Evolutionary conservation across 2,888 invertebrate species (phyloP), one percentile per base, ranked within the genome.

Genomic region (Leptopilina drosophilae): DNA sequence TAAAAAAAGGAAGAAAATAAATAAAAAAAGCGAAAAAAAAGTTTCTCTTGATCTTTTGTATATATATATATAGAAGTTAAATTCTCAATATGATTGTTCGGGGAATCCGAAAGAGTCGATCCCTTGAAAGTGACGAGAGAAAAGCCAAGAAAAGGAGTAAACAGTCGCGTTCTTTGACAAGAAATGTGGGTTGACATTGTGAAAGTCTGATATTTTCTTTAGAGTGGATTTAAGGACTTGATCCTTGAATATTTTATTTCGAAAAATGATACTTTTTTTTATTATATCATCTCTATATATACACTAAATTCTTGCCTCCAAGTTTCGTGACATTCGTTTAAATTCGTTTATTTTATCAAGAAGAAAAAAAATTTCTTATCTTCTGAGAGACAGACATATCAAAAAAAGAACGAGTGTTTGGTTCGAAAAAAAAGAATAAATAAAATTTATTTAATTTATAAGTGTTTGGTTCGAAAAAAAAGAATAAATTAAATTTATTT

Each of bases 101-200:
- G 6, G 78, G 80, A 40, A 26, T 84, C 53, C 79, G 80, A 76
- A 83, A 82, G 79, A 81, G 77, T 62, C 82, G 82, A 56, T 82
- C 83, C 66, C 69, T 82, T 76, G 82, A 82, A 59, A 66, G 75
- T 64, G 78, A 77, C 15, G 76, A 75, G n/a, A 56, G 56, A 56
- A 73, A 73, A 73, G 14, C 33, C 12, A 69, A 69, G 53, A 73
- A 73, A 56, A 56, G 53, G n/a, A n/a, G 26, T 53, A 69, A 69
- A 53, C 69, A 33, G 14, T 4, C 33, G 12, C n/a, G 53, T 73
- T 73, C 33, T 26, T 73, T n/a, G 69, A 53, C 53, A 12, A 49
- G 53, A 56, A 33, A 53, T 14, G 73, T 73, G 73, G 56, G 73
- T 73, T 73, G 53, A 73, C n/a, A n/a, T 26, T 33, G 26, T 56